Evolutionary conservation across 2,797 vertebrate species (phyloP).

Genomic region (Pyrrhura leucotis): DNA sequence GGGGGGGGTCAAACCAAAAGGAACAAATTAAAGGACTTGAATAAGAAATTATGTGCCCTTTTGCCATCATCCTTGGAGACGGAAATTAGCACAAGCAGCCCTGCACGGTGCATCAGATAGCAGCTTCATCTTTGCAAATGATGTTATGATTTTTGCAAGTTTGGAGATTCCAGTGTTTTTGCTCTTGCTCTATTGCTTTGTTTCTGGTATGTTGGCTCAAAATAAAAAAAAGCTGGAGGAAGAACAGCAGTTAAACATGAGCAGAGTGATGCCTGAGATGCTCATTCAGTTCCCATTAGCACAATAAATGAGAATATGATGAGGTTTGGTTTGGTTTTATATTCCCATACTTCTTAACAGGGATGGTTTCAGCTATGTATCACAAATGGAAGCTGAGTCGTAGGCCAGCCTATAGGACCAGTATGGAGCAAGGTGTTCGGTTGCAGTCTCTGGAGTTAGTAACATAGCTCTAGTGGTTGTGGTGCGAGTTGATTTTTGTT

Average conservation of each 20-base stretch:
- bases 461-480: neutral
- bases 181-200: neutral
- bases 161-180: neutral
- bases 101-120: neutral
- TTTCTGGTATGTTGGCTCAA: neutral
- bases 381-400: neutral
- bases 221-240: neutral
- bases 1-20: neutral
- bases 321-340: neutral
- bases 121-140: neutral
- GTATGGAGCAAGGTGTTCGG: neutral
- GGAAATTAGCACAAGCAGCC: neutral
- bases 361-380: neutral
- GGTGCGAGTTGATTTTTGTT: neutral
- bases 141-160: neutral
- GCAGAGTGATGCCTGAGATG: neutral
- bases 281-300: slow-evolving; percentile 1
- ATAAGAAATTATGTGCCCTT: neutral
- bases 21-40: neutral
- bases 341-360: neutral
- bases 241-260: neutral
- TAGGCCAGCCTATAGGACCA: neutral
- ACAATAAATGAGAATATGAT: neutral
- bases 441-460: neutral
- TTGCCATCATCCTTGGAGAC: neutral